A percentile compares a stretch with the other conserved stretches of the same genome.
Conservation (phyloP, 1,140 invertebrate genomes). For the Drosophila bipectinata region DNA sequence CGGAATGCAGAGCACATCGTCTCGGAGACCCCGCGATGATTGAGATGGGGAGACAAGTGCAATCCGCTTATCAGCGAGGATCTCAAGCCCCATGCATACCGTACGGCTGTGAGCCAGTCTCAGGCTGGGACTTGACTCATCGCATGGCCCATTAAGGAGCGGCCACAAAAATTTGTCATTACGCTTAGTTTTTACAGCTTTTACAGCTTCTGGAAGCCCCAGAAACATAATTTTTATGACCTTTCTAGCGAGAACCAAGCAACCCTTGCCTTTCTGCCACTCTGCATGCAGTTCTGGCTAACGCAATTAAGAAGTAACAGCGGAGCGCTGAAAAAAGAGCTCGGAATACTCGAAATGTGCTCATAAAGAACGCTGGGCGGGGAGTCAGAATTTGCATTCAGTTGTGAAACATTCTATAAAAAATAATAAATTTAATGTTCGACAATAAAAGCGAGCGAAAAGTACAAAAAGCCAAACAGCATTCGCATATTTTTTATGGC, state of each 20-base stretch:
- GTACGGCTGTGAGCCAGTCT: conserved; percentile 11
- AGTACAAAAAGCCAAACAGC: conserved; percentile 36
- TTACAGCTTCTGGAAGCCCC: conserved; percentile 69
- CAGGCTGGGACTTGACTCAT: conserved; percentile 7
- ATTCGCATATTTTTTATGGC: conserved; percentile 78
- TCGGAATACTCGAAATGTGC: conserved; percentile 56
- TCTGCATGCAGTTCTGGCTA: conserved; percentile 14
- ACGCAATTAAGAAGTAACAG: conserved; percentile 66
- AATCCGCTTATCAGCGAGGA: conserved; percentile 11
- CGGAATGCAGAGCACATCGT: conserved; percentile 1
- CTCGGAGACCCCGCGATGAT: conserved; percentile 20
- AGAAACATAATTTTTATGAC: conserved; percentile 55
- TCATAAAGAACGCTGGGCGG: conserved; percentile 17
- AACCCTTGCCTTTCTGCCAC: conserved; percentile 26
- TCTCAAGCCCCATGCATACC: not conserved
- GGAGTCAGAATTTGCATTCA: conserved; percentile 72
- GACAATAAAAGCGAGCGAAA: conserved; percentile 63
- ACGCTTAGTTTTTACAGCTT: conserved; percentile 69
- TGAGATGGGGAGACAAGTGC: conserved; percentile 35
- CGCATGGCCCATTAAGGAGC: conserved; percentile 42
- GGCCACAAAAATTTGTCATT: conserved; percentile 70
- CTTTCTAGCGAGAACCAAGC: conserved; percentile 25
- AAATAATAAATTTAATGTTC: conserved; percentile 81
- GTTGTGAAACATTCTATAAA: conserved; percentile 82
- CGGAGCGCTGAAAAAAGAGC: conserved; percentile 35